A percentile compares a stretch with the other conserved stretches of the same genome.
Conservation (phyloP, 2,113 vertebrate species). For the Rostratula benghalensis region DNA sequence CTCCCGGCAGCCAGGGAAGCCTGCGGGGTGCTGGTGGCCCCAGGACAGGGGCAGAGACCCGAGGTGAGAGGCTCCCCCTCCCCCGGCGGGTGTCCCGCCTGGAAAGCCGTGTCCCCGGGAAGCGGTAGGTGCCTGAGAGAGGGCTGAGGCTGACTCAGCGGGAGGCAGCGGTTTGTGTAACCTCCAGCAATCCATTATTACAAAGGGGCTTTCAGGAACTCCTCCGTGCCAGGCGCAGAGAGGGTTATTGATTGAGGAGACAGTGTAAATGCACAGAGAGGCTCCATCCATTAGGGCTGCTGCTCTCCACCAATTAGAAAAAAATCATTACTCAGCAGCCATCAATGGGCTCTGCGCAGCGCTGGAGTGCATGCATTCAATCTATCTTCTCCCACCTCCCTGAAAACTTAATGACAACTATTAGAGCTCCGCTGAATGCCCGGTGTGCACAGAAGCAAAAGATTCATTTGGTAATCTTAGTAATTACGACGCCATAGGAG, state of each 20-base stretch:
- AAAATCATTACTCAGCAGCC: conserved; percentile 86
- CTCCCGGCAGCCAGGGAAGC: neutral
- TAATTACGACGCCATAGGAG: conserved; percentile 76
- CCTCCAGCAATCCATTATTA: conserved; percentile 77
- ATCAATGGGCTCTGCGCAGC: conserved; percentile 77
- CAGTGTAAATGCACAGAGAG: conserved; percentile 78
- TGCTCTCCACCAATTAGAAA: conserved; percentile 86
- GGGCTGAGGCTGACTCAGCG: conserved; percentile 70
- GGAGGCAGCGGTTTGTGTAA: conserved; percentile 69
- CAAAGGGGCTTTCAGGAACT: conserved; percentile 82
- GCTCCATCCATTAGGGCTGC: conserved; percentile 84
- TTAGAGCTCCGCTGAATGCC: conserved; percentile 81
- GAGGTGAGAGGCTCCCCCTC: neutral
- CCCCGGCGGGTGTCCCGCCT: conserved; percentile 32
- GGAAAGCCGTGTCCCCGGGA: conserved; percentile 43
- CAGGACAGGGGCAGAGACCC: neutral
- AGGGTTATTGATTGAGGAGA: conserved; percentile 84
- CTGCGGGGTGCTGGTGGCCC: neutral
- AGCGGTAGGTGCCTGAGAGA: conserved; percentile 52
- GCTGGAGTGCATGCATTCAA: conserved; percentile 76
- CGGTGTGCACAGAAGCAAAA: conserved; percentile 80
- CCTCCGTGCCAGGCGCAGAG: conserved; percentile 73
- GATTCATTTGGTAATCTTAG: conserved; percentile 81
- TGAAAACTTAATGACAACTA: conserved; percentile 84
- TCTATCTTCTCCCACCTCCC: conserved; percentile 72